Conservation (phyloP, 2,113 vertebrate genomes). For the Hippocampus barbouri region DNA sequence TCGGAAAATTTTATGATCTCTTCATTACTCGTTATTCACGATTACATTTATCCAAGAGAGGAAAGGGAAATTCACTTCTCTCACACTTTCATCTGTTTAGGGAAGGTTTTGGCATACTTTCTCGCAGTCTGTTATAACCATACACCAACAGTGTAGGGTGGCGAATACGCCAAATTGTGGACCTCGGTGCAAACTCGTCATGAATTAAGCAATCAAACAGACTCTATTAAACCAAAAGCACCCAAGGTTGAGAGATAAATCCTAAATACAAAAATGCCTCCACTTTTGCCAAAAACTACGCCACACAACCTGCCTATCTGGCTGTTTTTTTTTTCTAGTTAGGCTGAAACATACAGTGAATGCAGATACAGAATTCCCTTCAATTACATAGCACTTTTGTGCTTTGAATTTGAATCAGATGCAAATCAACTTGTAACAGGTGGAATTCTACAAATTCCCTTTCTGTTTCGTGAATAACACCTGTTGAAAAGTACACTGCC, state of each 20-base stretch:
- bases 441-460: slow-evolving; percentile 13
- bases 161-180: not conserved
- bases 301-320: no score
- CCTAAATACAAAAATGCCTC: not conserved
- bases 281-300: not conserved
- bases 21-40: slow-evolving; percentile 13
- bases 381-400: not conserved
- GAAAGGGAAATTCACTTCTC: slow-evolving; percentile 13
- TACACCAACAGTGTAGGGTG: not conserved
- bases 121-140: not conserved
- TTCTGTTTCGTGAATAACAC: slow-evolving; percentile 25
- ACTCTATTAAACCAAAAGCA: not conserved
- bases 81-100: not conserved
- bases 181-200: not conserved
- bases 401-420: not conserved
- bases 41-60: slow-evolving; percentile 10
- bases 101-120: not conserved
- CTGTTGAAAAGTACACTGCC: slow-evolving; percentile 30
- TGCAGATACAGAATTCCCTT: not conserved
- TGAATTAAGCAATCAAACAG: not conserved
- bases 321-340: not conserved
- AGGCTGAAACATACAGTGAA: not conserved
- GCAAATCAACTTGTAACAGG: not conserved
- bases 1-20: not conserved
- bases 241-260: not conserved